phyloP scores from a whole-genome alignment of 2,113 vertebrate species.

The Montifringilla adamsi region DNA sequence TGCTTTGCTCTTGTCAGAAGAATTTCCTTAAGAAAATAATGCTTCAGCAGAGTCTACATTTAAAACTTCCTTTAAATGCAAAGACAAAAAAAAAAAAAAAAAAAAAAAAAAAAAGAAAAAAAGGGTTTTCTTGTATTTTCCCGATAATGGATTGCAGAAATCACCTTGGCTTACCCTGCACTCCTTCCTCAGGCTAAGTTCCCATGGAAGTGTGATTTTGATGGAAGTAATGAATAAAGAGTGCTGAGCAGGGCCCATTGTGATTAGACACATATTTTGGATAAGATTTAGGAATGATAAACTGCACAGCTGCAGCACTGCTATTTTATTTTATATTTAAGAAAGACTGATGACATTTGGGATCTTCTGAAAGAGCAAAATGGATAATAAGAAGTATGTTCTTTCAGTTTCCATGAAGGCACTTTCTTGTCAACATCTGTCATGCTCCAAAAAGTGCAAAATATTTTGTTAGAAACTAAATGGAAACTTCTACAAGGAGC shows the following conservation, averaged over 20 bases:
- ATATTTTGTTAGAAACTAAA: conserved; percentile 20
- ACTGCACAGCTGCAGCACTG: conserved; percentile 22
- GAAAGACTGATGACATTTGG: neutral
- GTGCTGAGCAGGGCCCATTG: neutral
- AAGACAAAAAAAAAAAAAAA: neutral
- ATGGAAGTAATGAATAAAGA: neutral
- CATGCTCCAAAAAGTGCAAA: conserved; percentile 29
- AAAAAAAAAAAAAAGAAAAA: neutral
- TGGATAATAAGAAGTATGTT: neutral
- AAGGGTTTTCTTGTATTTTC: neutral
- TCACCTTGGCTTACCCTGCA: neutral
- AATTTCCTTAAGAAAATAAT: neutral
- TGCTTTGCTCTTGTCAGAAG: neutral
- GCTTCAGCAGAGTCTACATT: neutral
- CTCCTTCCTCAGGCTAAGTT: conserved; percentile 6
- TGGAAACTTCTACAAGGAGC: conserved; percentile 12
- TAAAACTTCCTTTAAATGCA: neutral
- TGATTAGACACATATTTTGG: neutral
- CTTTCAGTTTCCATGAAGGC: conserved; percentile 25
- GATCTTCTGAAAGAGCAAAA: conserved; percentile 10
- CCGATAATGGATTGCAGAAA: neutral
- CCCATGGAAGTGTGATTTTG: neutral
- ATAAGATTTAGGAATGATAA: conserved; percentile 46
- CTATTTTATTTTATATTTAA: conserved; percentile 30
- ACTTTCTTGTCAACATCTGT: conserved; percentile 1